These are phyloP conservation scores for Cairina moschata DNA, from an alignment of 2,113 vertebrate species.

Conservation along the genomic window DNA sequence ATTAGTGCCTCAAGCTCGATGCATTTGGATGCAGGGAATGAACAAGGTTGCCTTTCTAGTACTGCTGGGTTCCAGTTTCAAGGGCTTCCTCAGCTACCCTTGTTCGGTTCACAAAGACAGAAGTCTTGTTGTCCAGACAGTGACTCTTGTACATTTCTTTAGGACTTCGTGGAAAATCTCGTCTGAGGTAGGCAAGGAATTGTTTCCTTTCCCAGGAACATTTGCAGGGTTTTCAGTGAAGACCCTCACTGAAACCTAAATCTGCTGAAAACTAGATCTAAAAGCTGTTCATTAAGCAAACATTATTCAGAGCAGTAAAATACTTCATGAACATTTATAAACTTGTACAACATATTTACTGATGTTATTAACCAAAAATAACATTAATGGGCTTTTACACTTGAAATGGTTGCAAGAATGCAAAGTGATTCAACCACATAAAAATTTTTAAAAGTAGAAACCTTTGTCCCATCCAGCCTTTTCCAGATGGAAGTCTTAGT, in stretches of 20 bases:
- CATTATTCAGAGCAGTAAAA: neutral
- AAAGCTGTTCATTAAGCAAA: neutral
- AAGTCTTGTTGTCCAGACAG: neutral
- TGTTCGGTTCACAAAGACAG: fast-evolving
- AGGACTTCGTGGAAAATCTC: neutral
- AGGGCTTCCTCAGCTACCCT: neutral
- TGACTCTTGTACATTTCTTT: neutral
- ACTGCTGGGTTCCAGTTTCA: neutral
- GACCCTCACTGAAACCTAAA: neutral
- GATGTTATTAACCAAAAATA: neutral
- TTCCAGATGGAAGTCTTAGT: neutral
- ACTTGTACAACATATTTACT: neutral
- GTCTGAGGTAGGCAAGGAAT: neutral
- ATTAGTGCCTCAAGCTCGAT: neutral
- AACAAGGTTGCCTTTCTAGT: neutral
- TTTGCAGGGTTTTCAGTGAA: neutral
- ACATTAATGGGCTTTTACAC: neutral
- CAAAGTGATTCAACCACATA: neutral
- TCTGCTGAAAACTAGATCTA: neutral
- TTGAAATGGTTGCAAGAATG: neutral
- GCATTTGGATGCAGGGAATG: neutral
- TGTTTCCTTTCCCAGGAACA: neutral
- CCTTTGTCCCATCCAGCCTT: neutral
- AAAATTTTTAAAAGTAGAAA: neutral
- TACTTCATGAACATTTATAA: neutral